Evolutionary conservation across 2,888 invertebrate species (phyloP), one percentile per base, ranked within the genome.

Genomic region (Chrysotoxum bicinctum): DNA sequence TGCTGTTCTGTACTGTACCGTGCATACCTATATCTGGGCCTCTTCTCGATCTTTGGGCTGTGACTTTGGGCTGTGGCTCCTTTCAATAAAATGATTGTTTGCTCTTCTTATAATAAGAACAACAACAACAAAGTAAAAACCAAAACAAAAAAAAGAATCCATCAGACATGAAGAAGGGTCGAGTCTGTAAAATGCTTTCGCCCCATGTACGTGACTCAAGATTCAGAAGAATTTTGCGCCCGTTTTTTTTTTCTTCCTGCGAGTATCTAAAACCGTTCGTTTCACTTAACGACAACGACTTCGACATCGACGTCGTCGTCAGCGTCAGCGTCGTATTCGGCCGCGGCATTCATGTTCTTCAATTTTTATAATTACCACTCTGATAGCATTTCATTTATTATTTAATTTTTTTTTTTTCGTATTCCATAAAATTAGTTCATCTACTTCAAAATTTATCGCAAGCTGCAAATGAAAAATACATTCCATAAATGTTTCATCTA

Each of bases 191-290:
- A 84, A 79, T 84, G 50, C 74, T 84, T 78, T 84, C 75, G 83
- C 79, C 79, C 69, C 64, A 76, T 54, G 75, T 84, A 84, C 84
- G 84, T 84, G 84, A 84, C 84, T 84, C 66, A 68, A 84, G 79
- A 79, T 76, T 23, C 66, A 66, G 52, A 50, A 37, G 23, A 66
- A 66, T 76, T 73, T 35, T 52, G 66, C 52, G 54, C 48, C 32
- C 6, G 14, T 50, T 37, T 26, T 14, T 52, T 35, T 58, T 37
- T 30, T 8, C 35, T 35, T 35, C 23, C 50, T 26, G 21, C 14
- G 50, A 76, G 60, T 54, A 37, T 60, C 54, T 56, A 54, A 62
- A 73, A 62, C 68, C 58, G 52, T 77, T 37, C 30, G 32, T 48
- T 66, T 66, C 35, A 45, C 64, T 48, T 66, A 19, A 66, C 19